These are phyloP conservation scores for Phyllotreta cruciferae DNA, from an alignment of 2,888 invertebrate genomes.

Conservation along the genomic window DNA sequence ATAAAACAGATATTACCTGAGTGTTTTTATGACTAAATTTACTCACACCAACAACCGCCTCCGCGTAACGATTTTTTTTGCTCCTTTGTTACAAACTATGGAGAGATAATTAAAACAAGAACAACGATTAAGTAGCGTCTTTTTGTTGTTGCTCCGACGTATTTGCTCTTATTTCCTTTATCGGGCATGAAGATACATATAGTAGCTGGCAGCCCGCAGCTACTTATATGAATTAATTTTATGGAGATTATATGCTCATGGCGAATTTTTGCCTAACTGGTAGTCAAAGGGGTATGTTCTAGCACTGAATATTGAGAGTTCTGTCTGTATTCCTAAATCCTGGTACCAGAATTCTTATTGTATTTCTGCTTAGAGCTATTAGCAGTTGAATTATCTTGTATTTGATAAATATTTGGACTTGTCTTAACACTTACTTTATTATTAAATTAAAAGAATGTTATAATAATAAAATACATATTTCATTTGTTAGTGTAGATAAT, in stretches of 20 bases:
- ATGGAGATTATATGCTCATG: conserved; percentile 33
- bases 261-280: conserved; percentile 20
- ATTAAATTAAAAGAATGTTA: too few species aligned
- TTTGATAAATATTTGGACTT: too few species aligned
- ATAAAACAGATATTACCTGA: neutral
- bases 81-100: conserved; percentile 2
- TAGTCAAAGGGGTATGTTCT: conserved; percentile 7
- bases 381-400: too few species aligned
- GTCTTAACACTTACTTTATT: too few species aligned
- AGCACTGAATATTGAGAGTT: too few species aligned
- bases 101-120: conserved; percentile 26
- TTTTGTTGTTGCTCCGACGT: conserved; percentile 22
- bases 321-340: too few species aligned
- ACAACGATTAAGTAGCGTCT: conserved; percentile 22
- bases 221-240: conserved; percentile 30
- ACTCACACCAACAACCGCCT: conserved; percentile 2
- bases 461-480: too few species aligned
- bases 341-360: too few species aligned
- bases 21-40: conserved; percentile 1
- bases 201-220: conserved; percentile 28
- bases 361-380: too few species aligned
- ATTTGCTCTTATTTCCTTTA: conserved; percentile 22
- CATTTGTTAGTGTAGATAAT: too few species aligned
- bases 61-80: neutral
- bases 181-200: conserved; percentile 18